Conservation (phyloP, 2,797 vertebrate genomes). For the Geotrypetes seraphini region DNA sequence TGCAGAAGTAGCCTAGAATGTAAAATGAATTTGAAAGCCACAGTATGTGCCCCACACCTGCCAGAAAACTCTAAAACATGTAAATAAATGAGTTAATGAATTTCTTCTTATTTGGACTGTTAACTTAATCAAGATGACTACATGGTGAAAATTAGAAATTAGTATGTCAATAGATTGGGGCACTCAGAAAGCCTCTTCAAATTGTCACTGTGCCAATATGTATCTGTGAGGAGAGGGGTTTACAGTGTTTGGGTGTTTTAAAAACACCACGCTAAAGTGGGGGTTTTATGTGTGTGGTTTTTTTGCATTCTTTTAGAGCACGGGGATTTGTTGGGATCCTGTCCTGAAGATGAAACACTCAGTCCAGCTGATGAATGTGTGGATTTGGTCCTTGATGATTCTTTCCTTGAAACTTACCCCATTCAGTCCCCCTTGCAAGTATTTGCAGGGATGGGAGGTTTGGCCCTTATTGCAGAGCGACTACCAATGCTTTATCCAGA, state of each 20-base stretch:
- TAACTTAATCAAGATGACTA: too few species aligned
- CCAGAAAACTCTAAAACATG: too few species aligned
- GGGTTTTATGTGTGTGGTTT: not conserved
- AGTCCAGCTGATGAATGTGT: constrained; percentile 80
- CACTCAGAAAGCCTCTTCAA: too few species aligned
- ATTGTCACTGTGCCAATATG: too few species aligned
- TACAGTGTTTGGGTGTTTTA: not conserved
- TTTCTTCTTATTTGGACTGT: too few species aligned
- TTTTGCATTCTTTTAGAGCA: constrained; percentile 55
- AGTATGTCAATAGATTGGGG: too few species aligned
- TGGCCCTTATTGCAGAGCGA: constrained; percentile 93
- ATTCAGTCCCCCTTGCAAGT: constrained; percentile 96
- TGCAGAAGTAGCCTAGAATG: too few species aligned
- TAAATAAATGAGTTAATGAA: too few species aligned
- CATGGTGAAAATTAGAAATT: too few species aligned
- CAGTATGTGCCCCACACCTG: too few species aligned
- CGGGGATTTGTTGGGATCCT: constrained; percentile 77
- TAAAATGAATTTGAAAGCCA: too few species aligned
- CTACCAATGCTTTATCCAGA: constrained; percentile 97
- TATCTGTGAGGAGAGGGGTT: not conserved
- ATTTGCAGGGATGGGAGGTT: constrained; percentile 94
- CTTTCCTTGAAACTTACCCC: constrained; percentile 84
- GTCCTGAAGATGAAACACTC: constrained; percentile 84
- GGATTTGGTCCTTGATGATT: constrained; percentile 81
- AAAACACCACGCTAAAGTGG: too few species aligned